phyloP scores from a whole-genome alignment of 2,113 vertebrate genomes.

The Phyllostomus discolor region DNA sequence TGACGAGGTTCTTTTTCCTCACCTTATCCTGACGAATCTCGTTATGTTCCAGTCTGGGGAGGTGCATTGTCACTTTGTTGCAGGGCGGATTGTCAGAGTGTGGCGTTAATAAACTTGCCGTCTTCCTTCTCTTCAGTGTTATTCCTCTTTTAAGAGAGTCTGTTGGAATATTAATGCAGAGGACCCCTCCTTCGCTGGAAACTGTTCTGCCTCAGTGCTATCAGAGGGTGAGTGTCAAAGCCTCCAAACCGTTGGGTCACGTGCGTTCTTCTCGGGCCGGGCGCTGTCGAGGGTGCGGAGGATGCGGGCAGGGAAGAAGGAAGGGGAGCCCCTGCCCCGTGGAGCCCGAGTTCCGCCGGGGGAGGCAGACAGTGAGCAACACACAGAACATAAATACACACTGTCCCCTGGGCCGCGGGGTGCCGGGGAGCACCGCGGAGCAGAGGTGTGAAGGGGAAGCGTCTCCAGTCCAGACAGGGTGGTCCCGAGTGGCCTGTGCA shows the following conservation, averaged over 20 bases:
- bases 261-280: not conserved
- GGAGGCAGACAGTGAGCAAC: not conserved
- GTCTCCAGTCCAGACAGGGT: not conserved
- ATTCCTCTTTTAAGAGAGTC: conserved; percentile 95
- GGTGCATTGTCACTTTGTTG: not conserved
- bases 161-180: conserved; percentile 97
- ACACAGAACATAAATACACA: not conserved
- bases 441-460: not conserved
- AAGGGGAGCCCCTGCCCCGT: not conserved
- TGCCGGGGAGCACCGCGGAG: not conserved
- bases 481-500: not conserved
- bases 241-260: not conserved
- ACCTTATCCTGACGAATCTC: not conserved
- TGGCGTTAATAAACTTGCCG: not conserved
- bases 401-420: not conserved
- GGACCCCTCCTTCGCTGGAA: conserved; percentile 93
- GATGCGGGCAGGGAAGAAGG: not conserved
- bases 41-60: not conserved
- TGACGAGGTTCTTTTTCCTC: not conserved
- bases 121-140: conserved; percentile 83
- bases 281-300: not conserved
- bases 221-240: conserved; percentile 89
- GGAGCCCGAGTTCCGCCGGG: not conserved
- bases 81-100: not conserved
- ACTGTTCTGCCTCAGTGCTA: conserved; percentile 92